These are phyloP conservation scores for Acanthiza pusilla DNA, from an alignment of 2,797 vertebrate genomes.

Conservation along the genomic window DNA sequence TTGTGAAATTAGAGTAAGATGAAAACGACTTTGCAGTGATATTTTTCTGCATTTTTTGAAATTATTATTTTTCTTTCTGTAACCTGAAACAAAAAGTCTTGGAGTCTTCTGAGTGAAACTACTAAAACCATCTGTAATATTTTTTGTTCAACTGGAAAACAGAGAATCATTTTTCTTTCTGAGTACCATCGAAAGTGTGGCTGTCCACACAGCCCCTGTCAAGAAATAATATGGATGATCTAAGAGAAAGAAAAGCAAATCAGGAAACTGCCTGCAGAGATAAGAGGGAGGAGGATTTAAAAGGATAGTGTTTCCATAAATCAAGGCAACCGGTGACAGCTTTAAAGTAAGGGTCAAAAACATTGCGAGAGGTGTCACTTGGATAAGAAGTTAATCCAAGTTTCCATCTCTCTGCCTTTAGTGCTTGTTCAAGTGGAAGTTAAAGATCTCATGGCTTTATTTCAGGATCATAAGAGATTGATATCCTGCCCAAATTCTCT, in stretches of 20 bases:
- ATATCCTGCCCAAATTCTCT: slow-evolving; percentile 32
- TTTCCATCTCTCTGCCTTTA: slow-evolving; percentile 59
- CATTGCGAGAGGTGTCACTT: slow-evolving; percentile 57
- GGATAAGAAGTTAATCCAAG: slow-evolving; percentile 61
- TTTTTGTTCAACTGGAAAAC: neutral
- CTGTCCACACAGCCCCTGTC: slow-evolving; percentile 47
- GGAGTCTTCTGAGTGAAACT: neutral
- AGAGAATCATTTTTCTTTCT: slow-evolving; percentile 16
- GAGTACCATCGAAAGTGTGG: slow-evolving; percentile 22
- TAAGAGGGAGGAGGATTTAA: slow-evolving; percentile 60
- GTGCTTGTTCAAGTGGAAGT: slow-evolving; percentile 65
- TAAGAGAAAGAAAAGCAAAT: slow-evolving; percentile 58
- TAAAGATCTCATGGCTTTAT: slow-evolving; percentile 49
- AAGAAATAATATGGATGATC: slow-evolving; percentile 50
- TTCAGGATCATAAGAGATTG: slow-evolving; percentile 30
- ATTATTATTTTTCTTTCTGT: neutral
- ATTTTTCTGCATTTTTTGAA: neutral
- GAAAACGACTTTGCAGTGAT: neutral
- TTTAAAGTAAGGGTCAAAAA: slow-evolving; percentile 68
- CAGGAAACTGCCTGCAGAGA: slow-evolving; percentile 68
- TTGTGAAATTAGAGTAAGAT: slow-evolving; percentile 15
- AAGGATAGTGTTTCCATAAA: slow-evolving; percentile 65
- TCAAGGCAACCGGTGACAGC: slow-evolving; percentile 60
- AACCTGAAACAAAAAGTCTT: neutral
- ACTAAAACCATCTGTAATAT: neutral